Evolutionary conservation across 2,113 vertebrate species (phyloP).

Genomic region (Psephotus haematonotus): DNA sequence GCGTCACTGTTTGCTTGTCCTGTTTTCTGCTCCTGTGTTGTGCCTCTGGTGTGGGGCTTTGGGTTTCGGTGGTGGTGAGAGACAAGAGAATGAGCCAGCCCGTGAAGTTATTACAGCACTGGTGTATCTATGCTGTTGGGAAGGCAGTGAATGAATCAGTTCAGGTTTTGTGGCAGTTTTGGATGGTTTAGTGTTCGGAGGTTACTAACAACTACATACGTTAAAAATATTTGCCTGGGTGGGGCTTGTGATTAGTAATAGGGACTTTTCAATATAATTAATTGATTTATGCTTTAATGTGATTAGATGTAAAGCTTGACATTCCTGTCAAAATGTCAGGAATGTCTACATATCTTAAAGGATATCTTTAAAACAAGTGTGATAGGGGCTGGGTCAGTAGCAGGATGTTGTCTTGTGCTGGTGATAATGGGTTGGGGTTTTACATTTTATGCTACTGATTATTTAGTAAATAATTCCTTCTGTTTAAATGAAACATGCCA

Average conservation of each 20-base stretch:
- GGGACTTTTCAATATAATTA: neutral
- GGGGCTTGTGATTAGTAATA: neutral
- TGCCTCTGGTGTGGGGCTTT: neutral
- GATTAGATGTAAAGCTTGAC: neutral
- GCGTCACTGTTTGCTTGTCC: neutral
- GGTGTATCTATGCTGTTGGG: neutral
- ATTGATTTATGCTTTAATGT: neutral
- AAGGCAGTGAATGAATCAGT: neutral
- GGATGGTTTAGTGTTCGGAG: neutral
- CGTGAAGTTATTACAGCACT: neutral
- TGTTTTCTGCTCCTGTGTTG: neutral
- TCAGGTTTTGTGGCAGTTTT: neutral
- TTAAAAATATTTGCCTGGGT: neutral
- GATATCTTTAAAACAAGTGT: neutral
- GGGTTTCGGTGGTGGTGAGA: accelerated
- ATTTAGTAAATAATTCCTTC: neutral
- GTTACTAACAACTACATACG: neutral
- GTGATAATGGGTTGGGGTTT: neutral
- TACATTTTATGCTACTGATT: neutral
- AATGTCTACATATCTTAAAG: neutral
- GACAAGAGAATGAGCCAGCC: neutral
- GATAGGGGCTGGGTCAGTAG: accelerated
- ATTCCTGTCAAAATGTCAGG: neutral
- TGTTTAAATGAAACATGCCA: neutral
- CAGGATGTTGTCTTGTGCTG: neutral